phyloP scores from a whole-genome alignment of 2,113 vertebrate genomes.

The Lampris megalopsis region DNA sequence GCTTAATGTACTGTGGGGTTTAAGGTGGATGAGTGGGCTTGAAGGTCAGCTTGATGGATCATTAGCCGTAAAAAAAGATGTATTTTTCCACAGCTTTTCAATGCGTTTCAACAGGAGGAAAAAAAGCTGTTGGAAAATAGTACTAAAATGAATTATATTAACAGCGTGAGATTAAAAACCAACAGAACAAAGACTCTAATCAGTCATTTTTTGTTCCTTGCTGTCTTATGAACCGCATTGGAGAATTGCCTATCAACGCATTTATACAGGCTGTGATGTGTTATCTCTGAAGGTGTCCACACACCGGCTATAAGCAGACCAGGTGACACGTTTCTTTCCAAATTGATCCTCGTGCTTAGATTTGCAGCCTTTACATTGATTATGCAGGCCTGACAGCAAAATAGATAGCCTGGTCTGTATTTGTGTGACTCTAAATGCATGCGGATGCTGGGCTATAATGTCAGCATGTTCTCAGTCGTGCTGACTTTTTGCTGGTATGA shows the following conservation, averaged over 20 bases:
- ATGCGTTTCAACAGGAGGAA: background rate
- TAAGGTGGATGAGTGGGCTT: constrained; percentile 59
- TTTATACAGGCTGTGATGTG: background rate
- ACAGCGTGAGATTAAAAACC: background rate
- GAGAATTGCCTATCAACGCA: background rate
- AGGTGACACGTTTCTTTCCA: background rate
- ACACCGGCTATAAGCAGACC: background rate
- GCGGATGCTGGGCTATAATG: constrained; percentile 31
- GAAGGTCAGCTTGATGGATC: constrained; percentile 35
- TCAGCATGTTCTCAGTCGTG: constrained; percentile 44
- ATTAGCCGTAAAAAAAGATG: background rate
- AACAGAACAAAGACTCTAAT: background rate
- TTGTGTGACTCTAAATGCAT: constrained; percentile 2
- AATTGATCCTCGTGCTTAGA: too few species aligned
- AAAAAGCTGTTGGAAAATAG: constrained; percentile 5
- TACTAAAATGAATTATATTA: background rate
- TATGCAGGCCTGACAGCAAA: constrained; percentile 34
- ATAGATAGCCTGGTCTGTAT: background rate
- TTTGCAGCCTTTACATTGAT: background rate
- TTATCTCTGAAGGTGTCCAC: background rate
- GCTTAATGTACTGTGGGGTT: constrained; percentile 56
- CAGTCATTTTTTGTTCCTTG: background rate
- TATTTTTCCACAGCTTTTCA: constrained; percentile 34
- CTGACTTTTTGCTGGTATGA: constrained; percentile 39
- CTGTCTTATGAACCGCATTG: background rate